phyloP scores from a whole-genome alignment of 2,113 vertebrate species.

The Psettodes erumei region DNA sequence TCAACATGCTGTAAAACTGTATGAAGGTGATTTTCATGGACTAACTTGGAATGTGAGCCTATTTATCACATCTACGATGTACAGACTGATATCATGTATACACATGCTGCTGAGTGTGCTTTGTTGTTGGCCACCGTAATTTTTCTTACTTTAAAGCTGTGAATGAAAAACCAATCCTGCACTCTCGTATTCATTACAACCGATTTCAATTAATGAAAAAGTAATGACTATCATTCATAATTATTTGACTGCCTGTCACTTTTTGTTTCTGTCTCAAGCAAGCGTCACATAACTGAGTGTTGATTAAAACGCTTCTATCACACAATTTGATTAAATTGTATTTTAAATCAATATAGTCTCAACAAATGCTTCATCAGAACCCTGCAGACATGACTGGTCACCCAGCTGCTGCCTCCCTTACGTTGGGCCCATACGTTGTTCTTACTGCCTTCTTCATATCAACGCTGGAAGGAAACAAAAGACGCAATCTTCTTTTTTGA shows the following conservation, averaged over 20 bases:
- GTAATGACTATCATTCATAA: too few species aligned
- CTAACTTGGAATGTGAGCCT: conserved; percentile 20
- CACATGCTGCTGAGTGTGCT: too few species aligned
- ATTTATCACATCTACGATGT: conserved; percentile 36
- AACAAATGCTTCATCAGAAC: not conserved
- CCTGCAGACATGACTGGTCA: not conserved
- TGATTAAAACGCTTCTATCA: too few species aligned
- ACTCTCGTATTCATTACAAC: not conserved
- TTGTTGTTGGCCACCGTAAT: too few species aligned
- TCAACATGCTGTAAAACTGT: conserved; percentile 51
- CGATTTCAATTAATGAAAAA: not conserved
- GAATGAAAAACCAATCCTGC: too few species aligned
- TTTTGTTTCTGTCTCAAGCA: too few species aligned
- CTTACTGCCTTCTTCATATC: not conserved
- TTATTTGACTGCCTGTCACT: too few species aligned
- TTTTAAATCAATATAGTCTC: too few species aligned
- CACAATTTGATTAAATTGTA: too few species aligned
- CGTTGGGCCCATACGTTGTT: not conserved
- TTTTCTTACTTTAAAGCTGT: too few species aligned
- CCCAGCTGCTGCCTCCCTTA: too few species aligned
- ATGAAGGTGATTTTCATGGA: conserved; percentile 48
- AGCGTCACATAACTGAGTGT: not conserved
- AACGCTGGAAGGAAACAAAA: conserved; percentile 1
- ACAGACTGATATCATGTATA: not conserved
- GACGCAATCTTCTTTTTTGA: too few species aligned